Percentiles rank a stretch among this genome's conserved stretches.
Conservation (phyloP, 2,888 invertebrate genomes). For the Drosophila heteroneura region DNA sequence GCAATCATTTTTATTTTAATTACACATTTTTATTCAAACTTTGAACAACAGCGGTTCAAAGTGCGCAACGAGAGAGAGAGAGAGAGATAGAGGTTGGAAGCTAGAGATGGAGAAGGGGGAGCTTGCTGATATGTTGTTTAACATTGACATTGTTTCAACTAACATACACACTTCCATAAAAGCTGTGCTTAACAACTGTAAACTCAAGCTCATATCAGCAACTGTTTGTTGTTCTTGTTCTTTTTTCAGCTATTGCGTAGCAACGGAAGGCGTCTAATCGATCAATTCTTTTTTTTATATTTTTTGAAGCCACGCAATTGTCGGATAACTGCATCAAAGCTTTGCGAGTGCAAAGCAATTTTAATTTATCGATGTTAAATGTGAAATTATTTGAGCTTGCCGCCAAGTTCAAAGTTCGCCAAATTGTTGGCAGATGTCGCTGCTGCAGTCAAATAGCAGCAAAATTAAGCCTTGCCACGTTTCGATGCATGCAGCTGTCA, state of each 20-base stretch:
- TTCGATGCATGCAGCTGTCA: conserved; percentile 46
- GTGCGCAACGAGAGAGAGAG: not conserved
- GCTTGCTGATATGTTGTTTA: conserved; percentile 8
- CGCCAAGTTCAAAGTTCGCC: not conserved
- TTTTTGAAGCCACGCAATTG: not conserved
- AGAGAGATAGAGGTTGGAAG: no score
- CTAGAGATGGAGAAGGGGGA: not conserved
- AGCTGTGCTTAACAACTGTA: not conserved
- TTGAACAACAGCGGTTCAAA: conserved; percentile 13
- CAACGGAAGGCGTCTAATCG: not conserved
- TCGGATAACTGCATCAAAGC: conserved; percentile 43
- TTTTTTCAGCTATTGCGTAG: conserved; percentile 2
- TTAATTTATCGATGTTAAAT: not conserved
- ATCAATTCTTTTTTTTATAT: not conserved
- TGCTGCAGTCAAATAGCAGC: conserved; percentile 22
- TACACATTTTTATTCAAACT: conserved; percentile 27
- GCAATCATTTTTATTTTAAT: conserved; percentile 11
- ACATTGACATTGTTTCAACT: conserved; percentile 44
- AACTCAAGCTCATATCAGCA: conserved; percentile 35
- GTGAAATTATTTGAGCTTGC: conserved; percentile 53
- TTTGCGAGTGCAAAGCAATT: conserved; percentile 58
- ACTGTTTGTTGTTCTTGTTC: conserved; percentile 1
- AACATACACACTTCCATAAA: not conserved
- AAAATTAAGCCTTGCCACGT: conserved; percentile 21
- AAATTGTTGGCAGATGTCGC: not conserved